These are phyloP conservation scores for Psococerastis gibbosa DNA, from an alignment of 2,888 invertebrate genomes.

Conservation along the genomic window DNA sequence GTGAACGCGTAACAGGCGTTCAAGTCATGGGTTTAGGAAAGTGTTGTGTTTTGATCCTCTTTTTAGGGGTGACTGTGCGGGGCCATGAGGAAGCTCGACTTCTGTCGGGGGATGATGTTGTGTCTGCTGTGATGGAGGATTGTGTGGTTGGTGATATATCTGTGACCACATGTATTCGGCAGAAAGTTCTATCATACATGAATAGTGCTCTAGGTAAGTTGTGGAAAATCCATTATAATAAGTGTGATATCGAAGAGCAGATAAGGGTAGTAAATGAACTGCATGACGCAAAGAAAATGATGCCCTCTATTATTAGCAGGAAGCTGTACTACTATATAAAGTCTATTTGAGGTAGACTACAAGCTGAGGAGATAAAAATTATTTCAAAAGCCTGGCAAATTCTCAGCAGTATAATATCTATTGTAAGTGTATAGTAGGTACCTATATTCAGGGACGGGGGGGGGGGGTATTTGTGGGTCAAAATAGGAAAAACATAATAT, in stretches of 20 bases:
- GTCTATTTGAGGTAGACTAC: no score
- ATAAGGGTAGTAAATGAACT: no score
- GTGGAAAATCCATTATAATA: conserved; percentile 31
- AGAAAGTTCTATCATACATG: conserved; percentile 55
- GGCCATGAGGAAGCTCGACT: conserved; percentile 27
- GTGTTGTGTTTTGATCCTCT: conserved; percentile 34
- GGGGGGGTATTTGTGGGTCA: no score
- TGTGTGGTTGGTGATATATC: conserved; percentile 43
- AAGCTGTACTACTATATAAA: no score
- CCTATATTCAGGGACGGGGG: no score
- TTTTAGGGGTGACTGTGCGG: conserved; percentile 31
- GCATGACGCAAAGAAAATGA: no score
- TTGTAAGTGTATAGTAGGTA: no score
- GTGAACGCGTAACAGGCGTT: conserved; percentile 21
- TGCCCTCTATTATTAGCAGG: no score
- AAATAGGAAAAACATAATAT: no score
- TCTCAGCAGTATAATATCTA: no score
- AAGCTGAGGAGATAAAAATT: no score
- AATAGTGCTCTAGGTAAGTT: conserved; percentile 41
- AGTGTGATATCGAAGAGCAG: conserved; percentile 12
- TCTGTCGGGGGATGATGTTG: conserved; percentile 40
- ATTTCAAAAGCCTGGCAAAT: no score
- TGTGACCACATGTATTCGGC: conserved; percentile 53
- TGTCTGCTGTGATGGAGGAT: conserved; percentile 49
- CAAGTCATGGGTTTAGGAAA: conserved; percentile 21